These are phyloP conservation scores for Heteronetta atricapilla DNA, from an alignment of 2,113 vertebrate genomes.

Conservation along the genomic window DNA sequence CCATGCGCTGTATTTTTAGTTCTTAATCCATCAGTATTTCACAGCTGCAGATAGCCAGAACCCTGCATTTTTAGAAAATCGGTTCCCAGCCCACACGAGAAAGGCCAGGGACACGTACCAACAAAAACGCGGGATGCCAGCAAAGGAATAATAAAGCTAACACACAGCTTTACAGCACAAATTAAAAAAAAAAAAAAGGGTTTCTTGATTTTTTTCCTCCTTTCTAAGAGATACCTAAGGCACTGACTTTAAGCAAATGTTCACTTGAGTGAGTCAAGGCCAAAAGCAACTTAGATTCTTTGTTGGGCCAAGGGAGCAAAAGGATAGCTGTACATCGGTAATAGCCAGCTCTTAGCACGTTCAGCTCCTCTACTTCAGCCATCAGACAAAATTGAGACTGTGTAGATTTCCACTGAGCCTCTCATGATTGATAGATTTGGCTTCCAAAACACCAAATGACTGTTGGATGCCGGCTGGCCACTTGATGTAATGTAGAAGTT, in stretches of 20 bases:
- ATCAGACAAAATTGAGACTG: background rate
- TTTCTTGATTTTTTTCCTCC: background rate
- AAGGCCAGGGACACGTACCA: conserved; percentile 33
- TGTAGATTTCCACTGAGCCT: rapidly evolving
- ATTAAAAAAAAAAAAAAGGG: background rate
- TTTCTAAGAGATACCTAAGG: background rate
- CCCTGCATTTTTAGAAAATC: conserved; percentile 58
- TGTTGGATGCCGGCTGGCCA: background rate
- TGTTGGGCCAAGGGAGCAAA: background rate
- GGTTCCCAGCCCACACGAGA: conserved; percentile 50
- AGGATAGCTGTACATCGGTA: background rate
- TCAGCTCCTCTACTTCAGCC: background rate
- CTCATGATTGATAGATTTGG: background rate
- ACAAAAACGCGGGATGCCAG: conserved; percentile 34
- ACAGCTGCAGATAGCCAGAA: conserved; percentile 64
- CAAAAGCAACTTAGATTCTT: background rate
- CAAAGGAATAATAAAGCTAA: background rate
- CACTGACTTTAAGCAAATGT: background rate
- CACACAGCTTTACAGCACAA: background rate
- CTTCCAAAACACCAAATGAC: background rate
- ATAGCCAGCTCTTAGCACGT: background rate
- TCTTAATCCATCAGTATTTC: conserved; percentile 65
- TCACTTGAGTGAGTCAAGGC: background rate
- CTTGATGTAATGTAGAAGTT: background rate
- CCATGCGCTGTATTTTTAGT: conserved; percentile 52